phyloP scores from a whole-genome alignment of 1,140 invertebrate species.

The Aricia agestis region DNA sequence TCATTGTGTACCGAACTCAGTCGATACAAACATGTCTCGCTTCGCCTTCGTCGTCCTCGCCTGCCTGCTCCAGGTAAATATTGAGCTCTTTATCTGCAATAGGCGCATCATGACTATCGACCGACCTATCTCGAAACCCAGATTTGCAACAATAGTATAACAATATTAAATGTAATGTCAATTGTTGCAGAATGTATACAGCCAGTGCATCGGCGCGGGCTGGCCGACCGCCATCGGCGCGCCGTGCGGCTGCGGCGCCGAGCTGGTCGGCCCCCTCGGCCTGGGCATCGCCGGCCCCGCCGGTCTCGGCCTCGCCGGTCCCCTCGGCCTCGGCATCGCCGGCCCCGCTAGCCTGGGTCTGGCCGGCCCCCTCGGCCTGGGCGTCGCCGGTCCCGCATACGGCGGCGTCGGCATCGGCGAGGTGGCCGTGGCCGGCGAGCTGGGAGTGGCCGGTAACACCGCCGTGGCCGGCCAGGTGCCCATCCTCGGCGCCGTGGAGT shows the following conservation, averaged over 20 bases:
- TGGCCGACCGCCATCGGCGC: neutral
- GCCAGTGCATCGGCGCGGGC: conserved; percentile 9
- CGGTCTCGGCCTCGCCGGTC: neutral
- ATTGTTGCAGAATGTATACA: conserved; percentile 15
- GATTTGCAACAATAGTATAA: too few relatives aligned
- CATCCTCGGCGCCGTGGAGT: too few relatives aligned
- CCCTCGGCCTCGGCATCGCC: neutral
- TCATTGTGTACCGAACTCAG: neutral
- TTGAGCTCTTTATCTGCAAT: neutral
- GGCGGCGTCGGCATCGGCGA: too few relatives aligned
- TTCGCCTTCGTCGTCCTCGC: conserved; percentile 4
- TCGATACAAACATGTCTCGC: conserved; percentile 2
- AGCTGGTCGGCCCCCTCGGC: neutral
- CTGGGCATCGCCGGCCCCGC: neutral
- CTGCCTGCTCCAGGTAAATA: conserved; percentile 3
- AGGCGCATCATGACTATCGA: too few relatives aligned
- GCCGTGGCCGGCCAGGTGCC: too few relatives aligned
- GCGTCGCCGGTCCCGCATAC: too few relatives aligned
- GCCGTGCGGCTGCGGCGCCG: neutral
- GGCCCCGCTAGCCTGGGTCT: too few relatives aligned
- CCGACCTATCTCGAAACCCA: too few relatives aligned
- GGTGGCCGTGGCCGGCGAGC: too few relatives aligned
- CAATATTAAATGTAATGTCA: too few relatives aligned
- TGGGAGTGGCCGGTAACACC: too few relatives aligned
- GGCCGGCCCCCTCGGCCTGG: too few relatives aligned